These are phyloP conservation scores for Tigriopus californicus DNA, from an alignment of 2,888 invertebrate species.

Conservation along the genomic window DNA sequence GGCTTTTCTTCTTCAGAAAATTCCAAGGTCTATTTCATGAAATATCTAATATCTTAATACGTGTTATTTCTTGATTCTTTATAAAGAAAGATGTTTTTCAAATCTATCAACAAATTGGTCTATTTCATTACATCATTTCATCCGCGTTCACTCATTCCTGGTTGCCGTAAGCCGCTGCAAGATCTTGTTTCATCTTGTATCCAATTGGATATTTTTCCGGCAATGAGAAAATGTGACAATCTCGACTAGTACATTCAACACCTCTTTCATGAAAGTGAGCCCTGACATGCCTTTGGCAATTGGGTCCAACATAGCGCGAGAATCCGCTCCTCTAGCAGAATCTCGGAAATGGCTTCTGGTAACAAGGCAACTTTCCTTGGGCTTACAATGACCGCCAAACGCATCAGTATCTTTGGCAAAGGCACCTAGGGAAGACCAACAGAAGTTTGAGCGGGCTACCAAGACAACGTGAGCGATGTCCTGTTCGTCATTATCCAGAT, in stretches of 20 bases:
- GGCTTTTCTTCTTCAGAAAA: too few species aligned
- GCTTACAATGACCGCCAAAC: conserved; percentile 53
- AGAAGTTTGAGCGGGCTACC: too few species aligned
- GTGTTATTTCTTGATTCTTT: too few species aligned
- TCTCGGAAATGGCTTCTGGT: too few species aligned
- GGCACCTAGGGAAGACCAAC: background rate
- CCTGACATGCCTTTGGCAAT: conserved; percentile 91
- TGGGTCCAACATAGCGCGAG: conserved; percentile 97
- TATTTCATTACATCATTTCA: too few species aligned
- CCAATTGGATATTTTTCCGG: conserved; percentile 92
- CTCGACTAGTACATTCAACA: conserved; percentile 88
- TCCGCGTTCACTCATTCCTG: conserved; percentile 19
- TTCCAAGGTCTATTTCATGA: too few species aligned
- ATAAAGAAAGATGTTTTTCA: too few species aligned
- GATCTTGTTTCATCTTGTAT: conserved; percentile 65
- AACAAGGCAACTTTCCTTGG: conserved; percentile 58
- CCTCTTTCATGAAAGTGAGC: conserved; percentile 93
- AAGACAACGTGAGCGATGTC: too few species aligned
- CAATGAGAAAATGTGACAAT: conserved; percentile 99
- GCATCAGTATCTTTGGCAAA: conserved; percentile 44
- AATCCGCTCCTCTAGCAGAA: too few species aligned
- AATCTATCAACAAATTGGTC: too few species aligned
- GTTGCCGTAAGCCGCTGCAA: conserved; percentile 50
- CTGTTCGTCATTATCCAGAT: too few species aligned
- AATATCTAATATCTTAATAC: too few species aligned